A percentile compares a stretch with the other conserved stretches of the same genome.
These are phyloP conservation scores for Drosophila planitibia DNA, from an alignment of 2,888 invertebrate species.

Conservation along the genomic window DNA sequence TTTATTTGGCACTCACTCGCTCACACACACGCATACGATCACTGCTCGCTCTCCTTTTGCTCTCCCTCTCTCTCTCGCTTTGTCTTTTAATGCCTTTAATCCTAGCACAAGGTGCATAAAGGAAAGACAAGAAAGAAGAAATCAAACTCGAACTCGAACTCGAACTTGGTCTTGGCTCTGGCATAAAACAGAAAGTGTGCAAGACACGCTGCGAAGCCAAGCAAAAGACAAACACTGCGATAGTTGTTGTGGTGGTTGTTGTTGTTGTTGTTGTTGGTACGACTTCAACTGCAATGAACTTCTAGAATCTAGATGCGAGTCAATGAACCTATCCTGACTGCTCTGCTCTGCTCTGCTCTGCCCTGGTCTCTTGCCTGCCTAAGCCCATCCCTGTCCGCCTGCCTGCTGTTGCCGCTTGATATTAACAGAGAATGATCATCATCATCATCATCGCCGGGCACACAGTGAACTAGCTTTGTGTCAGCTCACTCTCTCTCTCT, in stretches of 20 bases:
- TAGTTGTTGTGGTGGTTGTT: slow-evolving; percentile 47
- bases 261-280: slow-evolving; percentile 39
- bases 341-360: slow-evolving; percentile 27
- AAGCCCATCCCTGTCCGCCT: slow-evolving; percentile 15
- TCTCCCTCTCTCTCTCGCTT: neutral
- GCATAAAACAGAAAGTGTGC: slow-evolving; percentile 79
- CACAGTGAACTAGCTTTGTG: slow-evolving; percentile 74
- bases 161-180: slow-evolving; percentile 4
- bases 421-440: slow-evolving; percentile 74
- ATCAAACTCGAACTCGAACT: slow-evolving; percentile 16
- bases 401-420: slow-evolving; percentile 57
- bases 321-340: slow-evolving; percentile 79
- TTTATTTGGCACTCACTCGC: slow-evolving; percentile 63
- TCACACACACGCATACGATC: slow-evolving; percentile 47
- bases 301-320: slow-evolving; percentile 78
- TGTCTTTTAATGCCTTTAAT: slow-evolving; percentile 77
- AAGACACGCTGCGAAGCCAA: slow-evolving; percentile 74
- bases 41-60: slow-evolving; percentile 33
- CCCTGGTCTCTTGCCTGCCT: slow-evolving; percentile 19
- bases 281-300: slow-evolving; percentile 79
- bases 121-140: slow-evolving; percentile 24
- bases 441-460: slow-evolving; percentile 53
- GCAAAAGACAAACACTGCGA: slow-evolving; percentile 63
- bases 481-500: slow-evolving; percentile 22
- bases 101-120: slow-evolving; percentile 78